These are phyloP conservation scores for Caenorhabditis sp. DNA, from an alignment of 2,888 invertebrate genomes.

Conservation along the genomic window DNA sequence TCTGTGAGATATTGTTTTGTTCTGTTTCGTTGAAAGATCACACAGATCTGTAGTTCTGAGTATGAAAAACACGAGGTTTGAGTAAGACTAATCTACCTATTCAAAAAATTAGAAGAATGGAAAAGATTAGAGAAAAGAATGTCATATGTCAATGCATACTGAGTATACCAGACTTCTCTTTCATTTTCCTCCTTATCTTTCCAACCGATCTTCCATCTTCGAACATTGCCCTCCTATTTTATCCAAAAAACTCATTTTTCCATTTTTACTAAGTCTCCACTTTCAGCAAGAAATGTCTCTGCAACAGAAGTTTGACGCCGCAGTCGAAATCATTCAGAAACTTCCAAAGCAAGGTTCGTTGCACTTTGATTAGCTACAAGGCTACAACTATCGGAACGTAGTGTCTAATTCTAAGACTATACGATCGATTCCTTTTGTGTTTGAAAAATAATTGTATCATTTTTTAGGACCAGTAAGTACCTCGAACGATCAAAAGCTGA, in stretches of 20 bases:
- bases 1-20: slow-evolving; percentile 9
- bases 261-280: neutral
- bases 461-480: slow-evolving; percentile 78
- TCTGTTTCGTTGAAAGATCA: slow-evolving; percentile 9
- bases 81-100: too few species aligned
- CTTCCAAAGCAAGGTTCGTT: slow-evolving; percentile 78
- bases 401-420: slow-evolving; percentile 10
- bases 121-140: neutral
- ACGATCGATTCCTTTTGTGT: neutral
- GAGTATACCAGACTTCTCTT: neutral
- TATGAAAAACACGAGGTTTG: neutral
- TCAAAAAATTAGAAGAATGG: neutral
- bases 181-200: slow-evolving; percentile 15
- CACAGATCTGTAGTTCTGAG: neutral
- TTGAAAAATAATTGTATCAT: neutral
- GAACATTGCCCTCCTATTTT: neutral
- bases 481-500: slow-evolving; percentile 81
- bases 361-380: slow-evolving; percentile 20
- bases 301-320: slow-evolving; percentile 80
- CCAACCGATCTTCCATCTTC: slow-evolving; percentile 16
- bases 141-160: neutral
- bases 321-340: slow-evolving; percentile 83
- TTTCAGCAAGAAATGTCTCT: slow-evolving; percentile 61
- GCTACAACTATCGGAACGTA: slow-evolving; percentile 15
- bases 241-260: neutral